phyloP scores from a whole-genome alignment of 2,113 vertebrate species.

The Spea bombifrons region DNA sequence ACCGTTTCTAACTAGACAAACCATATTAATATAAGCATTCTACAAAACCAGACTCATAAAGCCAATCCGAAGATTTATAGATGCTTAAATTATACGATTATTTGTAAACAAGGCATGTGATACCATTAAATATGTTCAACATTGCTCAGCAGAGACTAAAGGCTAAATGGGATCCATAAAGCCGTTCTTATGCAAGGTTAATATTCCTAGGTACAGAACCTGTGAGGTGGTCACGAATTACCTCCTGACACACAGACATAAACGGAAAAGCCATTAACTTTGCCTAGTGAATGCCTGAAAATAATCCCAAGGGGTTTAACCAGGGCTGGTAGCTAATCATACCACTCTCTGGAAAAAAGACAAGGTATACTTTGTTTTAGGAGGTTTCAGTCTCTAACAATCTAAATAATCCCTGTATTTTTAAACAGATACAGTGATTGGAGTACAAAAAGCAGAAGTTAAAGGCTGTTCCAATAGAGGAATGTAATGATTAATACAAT shows the following conservation, averaged over 20 bases:
- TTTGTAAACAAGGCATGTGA: not conserved
- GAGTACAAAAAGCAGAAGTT: too few species aligned
- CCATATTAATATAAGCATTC: not conserved
- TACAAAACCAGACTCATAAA: not conserved
- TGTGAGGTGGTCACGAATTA: not conserved
- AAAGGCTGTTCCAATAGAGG: too few species aligned
- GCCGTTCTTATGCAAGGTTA: too few species aligned
- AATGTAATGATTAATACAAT: too few species aligned
- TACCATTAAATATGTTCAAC: slow-evolving; percentile 7
- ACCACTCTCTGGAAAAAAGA: not conserved
- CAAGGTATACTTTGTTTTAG: too few species aligned
- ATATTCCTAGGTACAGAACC: not conserved
- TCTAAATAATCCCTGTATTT: too few species aligned
- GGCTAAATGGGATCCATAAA: slow-evolving; percentile 18
- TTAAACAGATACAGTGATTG: too few species aligned
- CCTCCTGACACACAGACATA: slow-evolving; percentile 8
- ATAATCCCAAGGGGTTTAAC: not conserved
- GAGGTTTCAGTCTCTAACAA: too few species aligned
- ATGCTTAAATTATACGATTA: not conserved
- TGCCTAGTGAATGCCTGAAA: not conserved
- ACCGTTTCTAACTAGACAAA: not conserved
- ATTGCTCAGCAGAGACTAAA: not conserved
- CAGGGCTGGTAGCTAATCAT: not conserved
- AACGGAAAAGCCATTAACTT: not conserved
- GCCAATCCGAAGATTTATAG: slow-evolving; percentile 5